Evolutionary conservation across 2,797 vertebrate species (phyloP).

Genomic region (Acrossocheilus wenchowensis): DNA sequence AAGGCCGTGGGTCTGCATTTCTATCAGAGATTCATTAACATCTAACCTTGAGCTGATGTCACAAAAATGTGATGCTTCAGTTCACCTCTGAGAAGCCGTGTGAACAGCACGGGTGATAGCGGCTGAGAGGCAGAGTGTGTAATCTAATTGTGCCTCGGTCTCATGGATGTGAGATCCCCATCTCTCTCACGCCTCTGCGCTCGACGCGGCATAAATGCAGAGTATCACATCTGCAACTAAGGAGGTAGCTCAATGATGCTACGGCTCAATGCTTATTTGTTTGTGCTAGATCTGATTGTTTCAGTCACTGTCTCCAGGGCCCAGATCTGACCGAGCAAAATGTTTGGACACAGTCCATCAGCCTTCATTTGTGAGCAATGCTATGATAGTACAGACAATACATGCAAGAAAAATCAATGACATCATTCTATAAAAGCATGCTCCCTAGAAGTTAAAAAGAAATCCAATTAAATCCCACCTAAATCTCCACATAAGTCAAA

Average conservation of each 20-base stretch:
- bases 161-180: constrained; percentile 12
- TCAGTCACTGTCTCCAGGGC: constrained; percentile 19
- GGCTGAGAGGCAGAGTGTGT: constrained; percentile 21
- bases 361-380: constrained; percentile 20
- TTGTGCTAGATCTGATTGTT: constrained; percentile 17
- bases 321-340: not conserved
- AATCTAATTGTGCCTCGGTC: constrained; percentile 31
- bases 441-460: not conserved
- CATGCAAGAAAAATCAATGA: constrained; percentile 48
- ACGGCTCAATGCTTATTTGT: not conserved
- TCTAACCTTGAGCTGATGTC: constrained; percentile 29
- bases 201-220: not conserved
- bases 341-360: constrained; percentile 35
- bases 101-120: not conserved
- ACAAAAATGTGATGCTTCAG: constrained; percentile 29
- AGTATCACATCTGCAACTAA: constrained; percentile 22
- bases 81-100: constrained; percentile 10
- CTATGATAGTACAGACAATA: constrained; percentile 17
- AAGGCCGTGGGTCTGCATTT: constrained; percentile 5
- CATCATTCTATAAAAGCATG: not conserved
- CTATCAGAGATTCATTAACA: constrained; percentile 24
- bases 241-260: constrained; percentile 19
- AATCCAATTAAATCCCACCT: not conserved
- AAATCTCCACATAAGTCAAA: not conserved
- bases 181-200: not conserved